Base-by-base conservation (phyloP, 2,797 vertebrate species). In the Hirundo rustica region DNA sequence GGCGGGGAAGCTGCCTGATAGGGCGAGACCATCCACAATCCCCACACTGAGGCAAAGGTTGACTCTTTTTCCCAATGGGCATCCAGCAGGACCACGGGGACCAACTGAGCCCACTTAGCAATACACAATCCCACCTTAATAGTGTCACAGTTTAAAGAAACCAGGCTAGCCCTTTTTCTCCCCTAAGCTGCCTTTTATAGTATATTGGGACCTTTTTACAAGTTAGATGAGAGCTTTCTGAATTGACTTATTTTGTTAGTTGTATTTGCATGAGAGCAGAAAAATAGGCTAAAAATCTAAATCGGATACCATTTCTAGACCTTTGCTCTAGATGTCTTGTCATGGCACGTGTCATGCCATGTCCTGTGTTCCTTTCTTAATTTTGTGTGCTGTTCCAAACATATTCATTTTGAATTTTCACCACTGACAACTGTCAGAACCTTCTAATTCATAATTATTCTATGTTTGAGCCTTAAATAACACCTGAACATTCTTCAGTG, bases 1-100 rank as follows among this genome's bases (percentile, higher is more conserved):
- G 14, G 5, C 0, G 0, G 15, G 61, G 26, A 18, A 51, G 34
- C 29, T 50, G 45, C 29, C 38, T 9, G 3, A 5, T 18, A 16
- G 15, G 5, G 17, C 0, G 1, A 45, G 45, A 71, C 17, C 17
- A 5, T 83, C 42, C n/a, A 5, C 22, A 51, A 77, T 71, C 51
- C 29, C 57, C 17, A 19, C 17, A 14, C 12, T 27, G n/a, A 21
- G 44, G 38, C 34, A 67, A 34, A 67, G 30, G 18, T 26, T 1
- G 0, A 7, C 34, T 48, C 0, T 61, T 81, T 81, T 81, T 30
- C 2, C 48, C 44, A 14, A 7, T 19, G 30, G 20, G 5, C 9
- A 12, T 55, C 42, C 57, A 34, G 11, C 34, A 70, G 42, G 26
- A 8, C 30, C 34, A 34, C 30, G 77, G 48, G 23, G 38, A 38